phyloP scores from a whole-genome alignment of 2,797 vertebrate species.

The Aldrovandia affinis region DNA sequence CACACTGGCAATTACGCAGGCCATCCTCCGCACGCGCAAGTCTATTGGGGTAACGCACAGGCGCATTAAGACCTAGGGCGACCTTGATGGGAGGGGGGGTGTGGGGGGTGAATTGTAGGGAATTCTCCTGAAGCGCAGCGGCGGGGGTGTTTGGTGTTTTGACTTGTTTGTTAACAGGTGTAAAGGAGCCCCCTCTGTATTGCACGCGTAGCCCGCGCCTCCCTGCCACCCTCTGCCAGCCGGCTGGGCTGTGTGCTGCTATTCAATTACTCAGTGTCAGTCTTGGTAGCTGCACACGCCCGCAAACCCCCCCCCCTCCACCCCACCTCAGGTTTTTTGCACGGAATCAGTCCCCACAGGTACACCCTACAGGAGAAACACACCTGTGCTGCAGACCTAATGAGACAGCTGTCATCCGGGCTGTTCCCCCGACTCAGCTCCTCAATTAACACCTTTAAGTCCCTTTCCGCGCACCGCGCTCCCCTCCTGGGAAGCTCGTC shows the following conservation, averaged over 20 bases:
- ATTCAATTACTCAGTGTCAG: constrained; percentile 32
- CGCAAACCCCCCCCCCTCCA: background rate
- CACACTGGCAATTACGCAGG: too few species aligned
- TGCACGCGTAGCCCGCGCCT: background rate
- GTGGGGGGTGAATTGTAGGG: too few species aligned
- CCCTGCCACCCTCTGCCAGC: background rate
- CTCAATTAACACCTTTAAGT: constrained; percentile 71
- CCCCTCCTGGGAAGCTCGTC: constrained; percentile 34
- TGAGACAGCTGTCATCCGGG: constrained; percentile 67
- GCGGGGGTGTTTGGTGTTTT: background rate
- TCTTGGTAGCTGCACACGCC: constrained; percentile 12
- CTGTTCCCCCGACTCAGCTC: constrained; percentile 52
- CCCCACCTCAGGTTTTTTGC: constrained; percentile 51
- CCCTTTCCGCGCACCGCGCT: constrained; percentile 44
- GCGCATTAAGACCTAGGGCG: too few species aligned
- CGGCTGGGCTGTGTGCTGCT: background rate
- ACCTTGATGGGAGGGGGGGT: too few species aligned
- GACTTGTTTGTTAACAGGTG: background rate
- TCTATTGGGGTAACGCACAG: too few species aligned
- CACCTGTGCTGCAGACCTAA: constrained; percentile 65
- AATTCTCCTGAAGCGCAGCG: too few species aligned
- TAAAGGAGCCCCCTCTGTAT: background rate
- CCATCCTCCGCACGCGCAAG: too few species aligned
- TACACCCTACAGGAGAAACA: constrained; percentile 52
- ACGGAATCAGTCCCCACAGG: constrained; percentile 54